Conservation (phyloP, 2,113 vertebrate genomes). For the Ophthalmotilapia sp. region DNA sequence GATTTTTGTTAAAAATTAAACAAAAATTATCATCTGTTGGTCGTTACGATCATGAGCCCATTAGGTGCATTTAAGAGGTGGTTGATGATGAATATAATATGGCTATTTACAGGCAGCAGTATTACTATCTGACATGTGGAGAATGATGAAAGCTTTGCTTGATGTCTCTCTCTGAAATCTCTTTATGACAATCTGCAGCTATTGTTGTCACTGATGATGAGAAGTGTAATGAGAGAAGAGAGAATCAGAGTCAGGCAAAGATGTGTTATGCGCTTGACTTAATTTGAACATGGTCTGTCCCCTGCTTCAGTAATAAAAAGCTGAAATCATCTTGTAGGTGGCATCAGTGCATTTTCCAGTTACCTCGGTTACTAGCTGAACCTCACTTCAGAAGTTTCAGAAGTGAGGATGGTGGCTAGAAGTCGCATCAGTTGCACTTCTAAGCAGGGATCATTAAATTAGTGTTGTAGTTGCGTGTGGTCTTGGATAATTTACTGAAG, state of each 20-base stretch:
- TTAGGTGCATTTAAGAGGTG: neutral
- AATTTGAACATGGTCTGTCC: constrained; percentile 7
- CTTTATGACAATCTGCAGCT: neutral
- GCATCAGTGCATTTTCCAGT: neutral
- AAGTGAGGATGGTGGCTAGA: neutral
- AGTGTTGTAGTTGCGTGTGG: neutral
- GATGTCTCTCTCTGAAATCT: constrained; percentile 20
- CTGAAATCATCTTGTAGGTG: neutral
- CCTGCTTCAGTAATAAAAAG: neutral
- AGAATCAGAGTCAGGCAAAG: neutral
- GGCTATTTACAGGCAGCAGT: constrained; percentile 15
- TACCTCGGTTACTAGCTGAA: neutral
- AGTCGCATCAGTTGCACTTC: neutral
- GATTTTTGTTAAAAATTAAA: neutral
- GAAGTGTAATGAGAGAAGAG: neutral
- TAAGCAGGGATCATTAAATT: constrained; percentile 22
- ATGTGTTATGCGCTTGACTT: neutral
- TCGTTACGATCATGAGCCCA: neutral
- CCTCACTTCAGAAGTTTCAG: neutral
- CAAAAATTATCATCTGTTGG: neutral
- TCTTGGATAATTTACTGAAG: constrained; percentile 24
- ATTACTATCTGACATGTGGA: constrained; percentile 7
- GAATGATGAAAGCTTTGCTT: constrained; percentile 1
- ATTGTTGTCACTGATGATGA: constrained; percentile 27
- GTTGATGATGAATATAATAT: neutral